phyloP scores from a whole-genome alignment of 2,113 vertebrate genomes.

The Hippoglossus stenolepis region DNA sequence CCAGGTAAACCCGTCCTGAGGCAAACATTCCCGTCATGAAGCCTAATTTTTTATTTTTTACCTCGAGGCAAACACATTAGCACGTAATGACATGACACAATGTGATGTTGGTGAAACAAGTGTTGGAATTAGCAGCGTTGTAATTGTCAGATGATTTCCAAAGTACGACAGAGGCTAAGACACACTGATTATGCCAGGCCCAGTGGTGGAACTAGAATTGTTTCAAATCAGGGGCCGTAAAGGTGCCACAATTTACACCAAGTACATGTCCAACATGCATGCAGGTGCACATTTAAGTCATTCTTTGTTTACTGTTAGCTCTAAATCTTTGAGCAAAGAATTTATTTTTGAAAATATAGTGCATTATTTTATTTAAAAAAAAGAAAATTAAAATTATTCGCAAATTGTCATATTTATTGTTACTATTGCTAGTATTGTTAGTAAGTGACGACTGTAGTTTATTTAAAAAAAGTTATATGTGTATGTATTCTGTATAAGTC shows the following conservation, averaged over 20 bases:
- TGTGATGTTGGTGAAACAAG: constrained; percentile 11
- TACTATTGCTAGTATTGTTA: too few relatives aligned
- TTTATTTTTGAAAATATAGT: not conserved
- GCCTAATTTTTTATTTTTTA: not conserved
- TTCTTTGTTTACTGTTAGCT: not conserved
- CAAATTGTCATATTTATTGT: too few relatives aligned
- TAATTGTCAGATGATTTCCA: constrained; percentile 17
- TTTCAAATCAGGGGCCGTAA: not conserved
- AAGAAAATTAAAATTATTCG: too few relatives aligned
- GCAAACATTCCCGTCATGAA: constrained; percentile 30
- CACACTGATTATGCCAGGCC: not conserved
- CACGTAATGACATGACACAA: not conserved
- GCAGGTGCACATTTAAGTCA: not conserved
- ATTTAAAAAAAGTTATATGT: constrained; percentile 24
- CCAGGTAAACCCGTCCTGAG: constrained; percentile 19
- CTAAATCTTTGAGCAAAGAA: not conserved
- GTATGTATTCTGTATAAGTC: constrained; percentile 47
- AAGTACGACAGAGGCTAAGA: not conserved
- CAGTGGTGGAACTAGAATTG: too few relatives aligned
- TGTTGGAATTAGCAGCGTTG: constrained; percentile 15
- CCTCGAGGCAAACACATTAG: constrained; percentile 35
- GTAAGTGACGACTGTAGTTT: too few relatives aligned
- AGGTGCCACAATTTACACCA: not conserved
- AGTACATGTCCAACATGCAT: not conserved
- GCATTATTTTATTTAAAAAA: not conserved